Evolutionary conservation across 2,113 vertebrate species (phyloP).

Genomic region (Scalopus aquaticus): DNA sequence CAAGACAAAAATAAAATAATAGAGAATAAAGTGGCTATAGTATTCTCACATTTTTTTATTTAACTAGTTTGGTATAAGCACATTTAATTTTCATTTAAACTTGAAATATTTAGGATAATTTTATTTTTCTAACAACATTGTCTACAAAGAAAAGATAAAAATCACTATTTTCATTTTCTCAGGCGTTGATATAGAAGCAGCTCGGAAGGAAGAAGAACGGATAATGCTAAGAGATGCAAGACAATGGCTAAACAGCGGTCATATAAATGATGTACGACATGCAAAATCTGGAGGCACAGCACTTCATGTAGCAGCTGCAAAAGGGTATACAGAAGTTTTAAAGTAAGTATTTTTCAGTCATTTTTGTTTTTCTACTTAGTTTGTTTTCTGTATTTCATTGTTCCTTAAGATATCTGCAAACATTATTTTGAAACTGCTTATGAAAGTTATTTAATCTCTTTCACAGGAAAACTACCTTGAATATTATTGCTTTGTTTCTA

Average conservation of each 20-base stretch:
- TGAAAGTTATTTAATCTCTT: not conserved
- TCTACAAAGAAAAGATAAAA: slow-evolving; percentile 37
- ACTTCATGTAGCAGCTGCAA: slow-evolving; percentile 97
- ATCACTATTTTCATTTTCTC: slow-evolving; percentile 52
- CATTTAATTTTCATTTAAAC: slow-evolving; percentile 28
- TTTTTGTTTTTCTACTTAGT: not conserved
- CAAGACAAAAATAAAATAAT: not conserved
- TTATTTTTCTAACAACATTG: slow-evolving; percentile 25
- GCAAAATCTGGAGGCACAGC: slow-evolving; percentile 97
- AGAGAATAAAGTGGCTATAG: not conserved
- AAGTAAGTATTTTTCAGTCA: slow-evolving; percentile 90
- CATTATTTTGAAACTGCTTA: not conserved
- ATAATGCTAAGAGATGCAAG: slow-evolving; percentile 97
- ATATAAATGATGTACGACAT: slow-evolving; percentile 95
- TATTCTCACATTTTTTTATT: slow-evolving; percentile 26
- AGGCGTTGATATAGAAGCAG: slow-evolving; percentile 98
- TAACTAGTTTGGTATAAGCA: not conserved
- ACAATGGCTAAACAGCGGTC: slow-evolving; percentile 99
- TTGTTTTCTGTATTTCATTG: slow-evolving; percentile 55
- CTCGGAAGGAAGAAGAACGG: slow-evolving; percentile 98
- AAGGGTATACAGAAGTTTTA: slow-evolving; percentile 99
- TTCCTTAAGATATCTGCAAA: not conserved
- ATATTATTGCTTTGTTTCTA: slow-evolving; percentile 6
- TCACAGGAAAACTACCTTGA: not conserved
- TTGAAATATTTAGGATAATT: slow-evolving; percentile 32